Base-by-base conservation (phyloP, 2,797 vertebrate genomes). In the Tamandua tetradactyla region DNA sequence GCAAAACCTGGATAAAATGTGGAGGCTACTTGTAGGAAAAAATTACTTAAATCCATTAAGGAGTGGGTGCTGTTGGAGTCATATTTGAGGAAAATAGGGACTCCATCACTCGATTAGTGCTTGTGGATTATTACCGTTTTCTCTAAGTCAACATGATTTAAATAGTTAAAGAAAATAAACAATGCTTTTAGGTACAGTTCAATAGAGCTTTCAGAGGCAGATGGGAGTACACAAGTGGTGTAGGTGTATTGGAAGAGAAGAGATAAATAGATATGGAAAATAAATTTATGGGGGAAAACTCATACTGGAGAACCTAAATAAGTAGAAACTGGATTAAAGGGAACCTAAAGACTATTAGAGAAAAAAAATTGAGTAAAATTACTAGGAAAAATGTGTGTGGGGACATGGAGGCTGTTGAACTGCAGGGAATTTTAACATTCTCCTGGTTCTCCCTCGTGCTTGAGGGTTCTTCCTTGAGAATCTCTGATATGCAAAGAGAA, bases 341-440 rank as follows among this genome's bases (percentile, higher is more conserved):
- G 49, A 88, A 92, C 12, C 4, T 57, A 52, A 85, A 74, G 66
- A n/a, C 22, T 71, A 10, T 27, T 11, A 68, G 62, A 52, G 14
- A 71, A 94, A 72, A 83, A 94, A 72, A 88, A 72, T 52, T 76
- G 15, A 88, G 59, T 52, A 61, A 86, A 93, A 76, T 86, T 89
- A 32, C 14, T n/a, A 59, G 74, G 18, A 47, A 87, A 94, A 61
- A 69, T 52, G 4, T 76, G 5, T 32, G 42, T 76, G 27, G 25
- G 5, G 30, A 71, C 59, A 27, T 15, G 76, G 85, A 79, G 25
- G 14, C 15, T 61, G 35, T 69, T 40, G 62, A 52, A 80, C 20
- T 1, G 35, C 68, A 11, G 71, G 15, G 4, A 2, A 87, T 59
- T 55, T 32, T 49, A 47, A 22, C 35, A 42, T 81, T 89, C 23